A percentile compares a stretch with the other conserved stretches of the same genome.
These are phyloP conservation scores for Odobenus rosmarus DNA, from an alignment of 2,113 vertebrate species.

Conservation along the genomic window DNA sequence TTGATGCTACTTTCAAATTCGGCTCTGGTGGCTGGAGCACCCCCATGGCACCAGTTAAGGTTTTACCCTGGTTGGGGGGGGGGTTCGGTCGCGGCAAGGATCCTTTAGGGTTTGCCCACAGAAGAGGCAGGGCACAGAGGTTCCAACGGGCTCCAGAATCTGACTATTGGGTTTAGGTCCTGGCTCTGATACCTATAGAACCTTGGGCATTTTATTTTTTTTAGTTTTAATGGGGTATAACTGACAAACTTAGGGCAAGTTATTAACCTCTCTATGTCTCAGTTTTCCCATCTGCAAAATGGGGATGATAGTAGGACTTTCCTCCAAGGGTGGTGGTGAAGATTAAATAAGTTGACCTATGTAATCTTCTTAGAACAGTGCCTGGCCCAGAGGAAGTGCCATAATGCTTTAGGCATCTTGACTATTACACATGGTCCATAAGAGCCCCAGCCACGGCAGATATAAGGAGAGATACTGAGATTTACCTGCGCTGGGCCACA, in stretches of 20 bases:
- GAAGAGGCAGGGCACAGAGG: background rate
- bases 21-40: fast-evolving
- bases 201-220: background rate
- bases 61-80: background rate
- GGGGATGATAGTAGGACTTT: background rate
- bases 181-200: background rate
- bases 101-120: background rate
- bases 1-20: background rate
- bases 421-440: background rate
- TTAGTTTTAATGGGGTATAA: background rate
- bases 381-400: background rate
- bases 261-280: background rate
- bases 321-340: background rate
- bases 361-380: background rate
- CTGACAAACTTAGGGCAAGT: background rate
- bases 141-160: background rate
- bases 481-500: background rate
- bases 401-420: background rate
- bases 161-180: background rate
- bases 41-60: background rate
- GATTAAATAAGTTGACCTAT: background rate
- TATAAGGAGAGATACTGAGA: background rate
- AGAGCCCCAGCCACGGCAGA: background rate
- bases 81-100: background rate
- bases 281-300: background rate